A percentile compares a stretch with the other conserved stretches of the same genome.
phyloP scores from a whole-genome alignment of 2,888 invertebrate genomes.

The Eupelmus urozonus region DNA sequence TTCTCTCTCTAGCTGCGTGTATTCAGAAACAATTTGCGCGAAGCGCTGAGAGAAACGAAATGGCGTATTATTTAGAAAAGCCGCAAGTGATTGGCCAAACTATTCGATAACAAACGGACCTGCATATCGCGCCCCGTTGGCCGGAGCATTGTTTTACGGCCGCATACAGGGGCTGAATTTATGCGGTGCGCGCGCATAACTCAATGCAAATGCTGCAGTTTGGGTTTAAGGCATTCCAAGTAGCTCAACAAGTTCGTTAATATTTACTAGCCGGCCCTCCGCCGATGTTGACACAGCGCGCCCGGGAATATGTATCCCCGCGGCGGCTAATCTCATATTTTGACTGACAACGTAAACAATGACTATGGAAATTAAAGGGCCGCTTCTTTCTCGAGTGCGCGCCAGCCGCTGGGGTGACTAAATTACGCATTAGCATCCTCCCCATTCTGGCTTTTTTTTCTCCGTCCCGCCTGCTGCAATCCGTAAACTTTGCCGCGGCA shows the following conservation, averaged over 20 bases:
- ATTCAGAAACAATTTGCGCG: too few species aligned
- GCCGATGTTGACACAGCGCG: not conserved
- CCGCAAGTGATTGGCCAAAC: too few species aligned
- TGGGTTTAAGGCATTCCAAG: constrained; percentile 11
- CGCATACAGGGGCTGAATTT: not conserved
- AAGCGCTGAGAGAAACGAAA: too few species aligned
- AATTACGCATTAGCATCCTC: constrained; percentile 10
- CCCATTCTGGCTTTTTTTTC: not conserved
- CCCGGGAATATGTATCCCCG: constrained; percentile 11
- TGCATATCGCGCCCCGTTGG: too few species aligned
- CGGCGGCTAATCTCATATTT: constrained; percentile 34
- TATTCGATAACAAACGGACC: too few species aligned
- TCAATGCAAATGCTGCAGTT: constrained; percentile 2
- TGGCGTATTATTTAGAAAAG: too few species aligned
- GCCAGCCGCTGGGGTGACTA: constrained; percentile 13
- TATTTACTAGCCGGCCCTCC: constrained; percentile 10
- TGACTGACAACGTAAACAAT: constrained; percentile 40
- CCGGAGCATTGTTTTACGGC: too few species aligned
- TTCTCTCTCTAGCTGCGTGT: too few species aligned
- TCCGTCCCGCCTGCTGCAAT: constrained; percentile 8
- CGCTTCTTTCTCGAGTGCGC: too few species aligned
- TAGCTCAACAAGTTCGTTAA: constrained; percentile 23
- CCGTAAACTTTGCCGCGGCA: constrained; percentile 2
- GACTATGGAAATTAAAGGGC: constrained; percentile 23
- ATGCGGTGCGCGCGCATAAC: not conserved